A percentile compares a stretch with the other conserved stretches of the same genome.
Evolutionary conservation across 1,140 invertebrate species (phyloP).

Genomic region (Diplogasteroides magnus): DNA sequence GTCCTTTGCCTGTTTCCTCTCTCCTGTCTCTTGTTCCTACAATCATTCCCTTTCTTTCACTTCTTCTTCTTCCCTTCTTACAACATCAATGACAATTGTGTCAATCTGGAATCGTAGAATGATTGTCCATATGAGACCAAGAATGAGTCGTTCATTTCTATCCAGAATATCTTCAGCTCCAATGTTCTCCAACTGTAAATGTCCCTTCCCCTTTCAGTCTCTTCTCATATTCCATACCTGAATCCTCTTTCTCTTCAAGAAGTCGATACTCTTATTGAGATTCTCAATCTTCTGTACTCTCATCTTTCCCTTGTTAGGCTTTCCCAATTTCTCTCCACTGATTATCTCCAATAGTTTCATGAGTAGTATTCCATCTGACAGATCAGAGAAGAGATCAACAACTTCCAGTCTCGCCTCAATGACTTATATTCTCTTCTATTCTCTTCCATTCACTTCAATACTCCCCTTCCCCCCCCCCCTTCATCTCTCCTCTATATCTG

Average conservation of each 20-base stretch:
- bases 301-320: constrained; percentile 92
- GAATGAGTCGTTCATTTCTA: constrained; percentile 83
- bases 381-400: constrained; percentile 89
- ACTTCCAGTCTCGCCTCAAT: constrained; percentile 78
- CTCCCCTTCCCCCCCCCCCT: no score
- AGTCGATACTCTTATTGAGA: constrained; percentile 93
- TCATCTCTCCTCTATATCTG: no score
- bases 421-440: no score
- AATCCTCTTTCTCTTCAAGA: constrained; percentile 71
- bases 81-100: constrained; percentile 92
- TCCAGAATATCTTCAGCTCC: constrained; percentile 98
- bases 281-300: constrained; percentile 98
- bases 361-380: constrained; percentile 88
- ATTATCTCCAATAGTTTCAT: constrained; percentile 97
- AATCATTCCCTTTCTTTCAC: constrained; percentile 4
- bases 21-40: constrained; percentile 87
- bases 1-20: constrained; percentile 98
- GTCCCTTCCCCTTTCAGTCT: background rate
- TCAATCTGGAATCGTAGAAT: constrained; percentile 68
- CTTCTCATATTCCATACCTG: constrained; percentile 24
- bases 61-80: background rate
- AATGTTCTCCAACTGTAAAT: constrained; percentile 84
- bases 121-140: constrained; percentile 81
- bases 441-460: no score
- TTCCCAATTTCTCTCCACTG: constrained; percentile 89